Evolutionary conservation across 2,888 invertebrate species (phyloP).

Genomic region (Polymixis flavicincta): DNA sequence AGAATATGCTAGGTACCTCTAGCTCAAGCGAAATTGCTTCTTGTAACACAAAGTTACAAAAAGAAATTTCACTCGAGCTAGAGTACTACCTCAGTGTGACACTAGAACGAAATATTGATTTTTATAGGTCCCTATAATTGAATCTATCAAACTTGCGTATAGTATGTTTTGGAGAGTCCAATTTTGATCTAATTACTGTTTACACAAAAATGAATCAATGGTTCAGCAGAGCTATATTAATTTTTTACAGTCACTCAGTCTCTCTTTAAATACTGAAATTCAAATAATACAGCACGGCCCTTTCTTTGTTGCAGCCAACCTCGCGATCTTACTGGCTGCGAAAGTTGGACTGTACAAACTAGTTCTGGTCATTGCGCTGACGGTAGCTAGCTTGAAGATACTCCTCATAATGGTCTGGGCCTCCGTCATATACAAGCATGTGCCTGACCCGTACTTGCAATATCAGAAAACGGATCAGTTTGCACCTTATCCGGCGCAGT

Average conservation of each 20-base stretch:
- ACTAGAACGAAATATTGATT: not conserved
- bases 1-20: too few relatives aligned
- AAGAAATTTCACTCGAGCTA: not conserved
- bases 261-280: not conserved
- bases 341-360: constrained; percentile 85
- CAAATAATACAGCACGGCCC: constrained; percentile 21
- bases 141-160: not conserved
- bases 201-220: not conserved
- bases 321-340: constrained; percentile 81
- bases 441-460: constrained; percentile 80
- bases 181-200: not conserved
- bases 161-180: not conserved
- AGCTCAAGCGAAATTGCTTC: too few relatives aligned
- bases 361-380: constrained; percentile 78
- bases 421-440: constrained; percentile 79
- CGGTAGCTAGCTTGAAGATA: constrained; percentile 78
- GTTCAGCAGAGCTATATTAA: not conserved
- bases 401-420: constrained; percentile 84
- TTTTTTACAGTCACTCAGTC: not conserved
- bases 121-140: not conserved
- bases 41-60: too few relatives aligned
- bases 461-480: constrained; percentile 65
- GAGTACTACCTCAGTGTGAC: not conserved
- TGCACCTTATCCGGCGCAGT: constrained; percentile 34
- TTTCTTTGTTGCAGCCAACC: constrained; percentile 86